Evolutionary conservation across 2,888 invertebrate genomes (phyloP).

Genomic region (Deladenus siricidicola): DNA sequence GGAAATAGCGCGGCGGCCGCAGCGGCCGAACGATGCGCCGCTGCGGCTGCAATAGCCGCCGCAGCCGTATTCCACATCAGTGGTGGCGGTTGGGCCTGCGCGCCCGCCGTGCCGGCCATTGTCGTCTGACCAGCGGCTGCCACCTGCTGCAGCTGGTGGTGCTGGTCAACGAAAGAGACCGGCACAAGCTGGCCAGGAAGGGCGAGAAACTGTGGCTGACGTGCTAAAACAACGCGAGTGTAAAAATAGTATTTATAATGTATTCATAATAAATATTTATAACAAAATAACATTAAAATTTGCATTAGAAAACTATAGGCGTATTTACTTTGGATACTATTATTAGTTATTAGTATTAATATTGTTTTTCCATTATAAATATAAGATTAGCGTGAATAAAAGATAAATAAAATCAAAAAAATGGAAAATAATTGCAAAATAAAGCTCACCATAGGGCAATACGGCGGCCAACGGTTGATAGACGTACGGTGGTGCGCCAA

Average conservation of each 20-base stretch:
- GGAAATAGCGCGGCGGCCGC: neutral
- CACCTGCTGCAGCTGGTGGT: conserved; percentile 18
- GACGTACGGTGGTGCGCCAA: conserved; percentile 40
- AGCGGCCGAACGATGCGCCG: conserved; percentile 6
- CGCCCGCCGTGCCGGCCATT: conserved; percentile 3
- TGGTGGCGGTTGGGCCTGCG: conserved; percentile 11
- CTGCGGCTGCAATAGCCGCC: conserved; percentile 17
- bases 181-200: conserved; percentile 38
- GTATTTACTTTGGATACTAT: neutral
- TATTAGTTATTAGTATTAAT: neutral
- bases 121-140: conserved; percentile 20
- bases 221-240: too few species aligned
- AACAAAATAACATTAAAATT: neutral
- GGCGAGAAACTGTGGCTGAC: conserved; percentile 23
- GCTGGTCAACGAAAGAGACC: conserved; percentile 41
- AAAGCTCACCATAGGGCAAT: conserved; percentile 41
- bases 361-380: too few species aligned
- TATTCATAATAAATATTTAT: too few species aligned
- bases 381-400: too few species aligned
- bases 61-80: conserved; percentile 6
- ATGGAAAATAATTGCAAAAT: conserved; percentile 4
- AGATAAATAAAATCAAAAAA: too few species aligned
- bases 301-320: conserved; percentile 2
- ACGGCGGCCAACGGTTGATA: conserved; percentile 43
- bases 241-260: too few species aligned